A percentile compares a stretch with the other conserved stretches of the same genome.
Evolutionary conservation across 2,113 vertebrate species (phyloP).

Genomic region (Hemichromis elongatus): DNA sequence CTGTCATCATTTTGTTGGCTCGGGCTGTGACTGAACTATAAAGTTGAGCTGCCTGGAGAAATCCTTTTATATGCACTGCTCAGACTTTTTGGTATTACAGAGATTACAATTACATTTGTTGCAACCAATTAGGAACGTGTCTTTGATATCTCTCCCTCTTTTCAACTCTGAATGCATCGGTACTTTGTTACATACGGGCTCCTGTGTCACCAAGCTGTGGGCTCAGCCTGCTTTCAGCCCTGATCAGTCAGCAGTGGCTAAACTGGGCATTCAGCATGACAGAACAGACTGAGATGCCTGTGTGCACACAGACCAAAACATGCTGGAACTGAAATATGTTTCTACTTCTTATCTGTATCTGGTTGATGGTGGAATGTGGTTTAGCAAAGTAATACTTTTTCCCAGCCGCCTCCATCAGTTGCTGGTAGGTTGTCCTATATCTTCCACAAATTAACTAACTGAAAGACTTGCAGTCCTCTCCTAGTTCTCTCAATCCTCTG

Average conservation of each 20-base stretch:
- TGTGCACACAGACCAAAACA: not conserved
- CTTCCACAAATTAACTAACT: not conserved
- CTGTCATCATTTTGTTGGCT: not conserved
- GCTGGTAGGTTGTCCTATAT: not conserved
- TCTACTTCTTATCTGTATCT: not conserved
- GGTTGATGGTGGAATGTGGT: not conserved
- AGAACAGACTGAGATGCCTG: not conserved
- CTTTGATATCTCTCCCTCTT: constrained; percentile 13
- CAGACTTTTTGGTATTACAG: not conserved
- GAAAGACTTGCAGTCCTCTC: not conserved
- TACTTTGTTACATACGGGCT: not conserved
- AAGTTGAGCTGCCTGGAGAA: not conserved
- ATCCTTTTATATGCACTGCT: not conserved
- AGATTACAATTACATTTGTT: constrained; percentile 36
- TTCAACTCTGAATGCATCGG: not conserved
- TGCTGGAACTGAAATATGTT: not conserved
- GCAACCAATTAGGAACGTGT: not conserved
- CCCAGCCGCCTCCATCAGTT: not conserved
- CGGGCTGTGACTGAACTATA: not conserved
- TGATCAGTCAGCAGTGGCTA: constrained; percentile 18
- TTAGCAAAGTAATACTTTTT: not conserved
- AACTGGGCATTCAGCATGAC: not conserved
- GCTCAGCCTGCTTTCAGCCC: not conserved
- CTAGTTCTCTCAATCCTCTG: not conserved
- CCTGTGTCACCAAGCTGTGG: not conserved